Base-by-base conservation (phyloP, 2,113 vertebrate genomes). In the Brachionichthys hirsutus region DNA sequence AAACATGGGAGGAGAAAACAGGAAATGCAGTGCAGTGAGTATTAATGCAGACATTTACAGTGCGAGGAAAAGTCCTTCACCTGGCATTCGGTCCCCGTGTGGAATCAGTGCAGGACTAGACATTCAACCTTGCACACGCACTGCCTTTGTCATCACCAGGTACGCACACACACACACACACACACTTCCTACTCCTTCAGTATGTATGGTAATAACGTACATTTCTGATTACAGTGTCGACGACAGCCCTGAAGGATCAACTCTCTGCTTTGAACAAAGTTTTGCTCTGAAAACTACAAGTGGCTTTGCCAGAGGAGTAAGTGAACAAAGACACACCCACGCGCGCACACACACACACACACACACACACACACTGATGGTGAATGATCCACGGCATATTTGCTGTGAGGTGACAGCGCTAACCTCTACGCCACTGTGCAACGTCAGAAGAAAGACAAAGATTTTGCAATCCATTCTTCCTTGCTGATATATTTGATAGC, bases 101-200 rank as follows among this genome's bases (percentile, higher is more conserved):
- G 92, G 75, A 7, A 59, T 94, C 14, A 94, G 88, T 0, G 93
- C 88, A 0, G 78, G 87, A 5, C 55, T 8, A 55, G 54, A 16
- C 0, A 17, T 59, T 42, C 59, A 53, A 10, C 87, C 94, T 0
- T n/a, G 88, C 3, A 77, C 81, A 14, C 92, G 93, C 64, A 95
- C 92, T 40, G 86, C 90, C 0, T 95, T 97, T 18, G 57, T 77
- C 20, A 78, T 97, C 57, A 66, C 92, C 63, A 95, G 94, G 95
- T 96, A 75, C 40, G 70, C 18, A 45, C 34, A 19, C 20, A 46
- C 22, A 24, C 13, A 50, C 41, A 5, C 13, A 18, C 50, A 67
- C n/a, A n/a, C n/a, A n/a, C n/a, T n/a, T n/a, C n/a, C n/a, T n/a
- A 41, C 14, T 6, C 14, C 17, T 30, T 36, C 13, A 24, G 20